Evolutionary conservation across 2,888 invertebrate species (phyloP).

Genomic region (Dorcus parallelipipedus): DNA sequence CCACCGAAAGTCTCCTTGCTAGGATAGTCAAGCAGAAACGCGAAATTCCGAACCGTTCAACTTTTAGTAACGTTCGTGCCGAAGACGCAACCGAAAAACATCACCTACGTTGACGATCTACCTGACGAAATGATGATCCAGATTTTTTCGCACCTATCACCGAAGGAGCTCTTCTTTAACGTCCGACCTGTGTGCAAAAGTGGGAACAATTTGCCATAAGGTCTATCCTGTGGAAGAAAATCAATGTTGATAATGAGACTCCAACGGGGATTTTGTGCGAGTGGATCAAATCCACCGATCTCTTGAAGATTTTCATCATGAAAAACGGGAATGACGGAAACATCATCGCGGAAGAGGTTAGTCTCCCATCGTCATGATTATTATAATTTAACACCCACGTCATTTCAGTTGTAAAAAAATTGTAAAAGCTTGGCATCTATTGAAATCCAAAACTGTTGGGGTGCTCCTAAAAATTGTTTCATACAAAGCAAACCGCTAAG

Average conservation of each 20-base stretch:
- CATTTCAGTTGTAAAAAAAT: constrained; percentile 18
- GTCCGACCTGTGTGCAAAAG: constrained; percentile 20
- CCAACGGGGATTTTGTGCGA: constrained; percentile 11
- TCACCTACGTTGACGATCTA: constrained; percentile 10
- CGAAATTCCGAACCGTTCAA: constrained; percentile 2
- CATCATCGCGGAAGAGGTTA: constrained; percentile 16
- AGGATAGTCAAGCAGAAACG: too few relatives aligned
- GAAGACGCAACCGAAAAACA: constrained; percentile 3
- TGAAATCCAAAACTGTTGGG: constrained; percentile 22
- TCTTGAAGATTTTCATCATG: constrained; percentile 14
- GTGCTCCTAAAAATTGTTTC: constrained; percentile 12
- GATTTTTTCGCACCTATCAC: constrained; percentile 18
- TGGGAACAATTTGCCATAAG: constrained; percentile 19
- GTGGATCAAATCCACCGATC: constrained; percentile 19
- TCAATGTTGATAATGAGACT: constrained; percentile 14
- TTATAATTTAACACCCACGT: not conserved
- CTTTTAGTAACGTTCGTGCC: constrained; percentile 1
- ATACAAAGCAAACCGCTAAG: constrained; percentile 20
- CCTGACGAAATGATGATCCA: constrained; percentile 21
- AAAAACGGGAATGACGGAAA: constrained; percentile 18
- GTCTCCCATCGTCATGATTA: not conserved
- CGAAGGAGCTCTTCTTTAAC: constrained; percentile 19
- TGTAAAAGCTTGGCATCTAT: constrained; percentile 20
- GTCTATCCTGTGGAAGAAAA: constrained; percentile 17
- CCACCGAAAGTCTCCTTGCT: constrained; percentile 7